phyloP scores from a whole-genome alignment of 2,797 vertebrate species.

The Sebastes vulpes region DNA sequence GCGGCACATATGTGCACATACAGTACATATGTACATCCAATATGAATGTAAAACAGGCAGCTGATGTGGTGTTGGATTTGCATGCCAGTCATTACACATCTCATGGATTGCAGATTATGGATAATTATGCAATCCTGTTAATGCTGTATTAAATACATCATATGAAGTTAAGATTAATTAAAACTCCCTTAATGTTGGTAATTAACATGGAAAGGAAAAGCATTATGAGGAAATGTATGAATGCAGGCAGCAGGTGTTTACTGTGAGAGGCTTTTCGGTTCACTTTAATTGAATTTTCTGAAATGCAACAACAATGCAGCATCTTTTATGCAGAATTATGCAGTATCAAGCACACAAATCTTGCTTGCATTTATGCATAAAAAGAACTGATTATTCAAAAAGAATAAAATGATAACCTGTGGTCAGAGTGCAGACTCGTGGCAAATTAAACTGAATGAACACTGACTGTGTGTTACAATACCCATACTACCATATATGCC shows the following conservation, averaged over 20 bases:
- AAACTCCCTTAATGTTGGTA: conserved; percentile 31
- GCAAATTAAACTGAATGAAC: not conserved
- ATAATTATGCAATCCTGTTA: conserved; percentile 43
- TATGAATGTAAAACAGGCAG: conserved; percentile 11
- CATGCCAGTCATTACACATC: conserved; percentile 1
- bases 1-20: not conserved
- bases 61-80: not conserved
- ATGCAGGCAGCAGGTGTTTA: conserved; percentile 41
- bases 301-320: conserved; percentile 31
- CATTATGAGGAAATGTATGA: not conserved
- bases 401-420: not conserved
- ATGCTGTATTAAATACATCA: conserved; percentile 39
- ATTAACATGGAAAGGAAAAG: conserved; percentile 33
- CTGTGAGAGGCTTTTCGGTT: conserved; percentile 54
- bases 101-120: conserved; percentile 17
- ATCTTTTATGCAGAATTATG: conserved; percentile 29
- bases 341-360: conserved; percentile 30
- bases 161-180: conserved; percentile 36
- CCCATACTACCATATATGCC: no score
- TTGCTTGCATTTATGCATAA: not conserved
- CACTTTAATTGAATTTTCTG: conserved; percentile 53
- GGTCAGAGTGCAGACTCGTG: not conserved
- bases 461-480: not conserved
- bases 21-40: not conserved
- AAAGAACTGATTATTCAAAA: conserved; percentile 15